Evolutionary conservation across 1,140 invertebrate species (phyloP).

Genomic region (Aphis gossypii): DNA sequence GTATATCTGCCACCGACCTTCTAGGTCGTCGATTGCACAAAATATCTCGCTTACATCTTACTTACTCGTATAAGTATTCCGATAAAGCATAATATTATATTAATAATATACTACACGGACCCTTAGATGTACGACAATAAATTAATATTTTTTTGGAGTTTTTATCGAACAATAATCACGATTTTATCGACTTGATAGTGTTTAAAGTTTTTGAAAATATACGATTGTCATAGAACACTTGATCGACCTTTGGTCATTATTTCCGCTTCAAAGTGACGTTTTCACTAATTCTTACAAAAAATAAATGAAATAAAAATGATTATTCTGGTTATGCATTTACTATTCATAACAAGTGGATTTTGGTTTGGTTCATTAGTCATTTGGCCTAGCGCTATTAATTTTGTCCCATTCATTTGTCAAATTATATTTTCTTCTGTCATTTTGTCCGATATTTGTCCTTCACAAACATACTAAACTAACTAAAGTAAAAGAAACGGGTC

Average conservation of each 20-base stretch:
- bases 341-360: constrained; percentile 48
- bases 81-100: neutral
- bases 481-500: constrained; percentile 13
- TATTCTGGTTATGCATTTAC: constrained; percentile 24
- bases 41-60: neutral
- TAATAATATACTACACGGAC: neutral
- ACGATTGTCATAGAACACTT: neutral
- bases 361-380: constrained; percentile 52
- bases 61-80: neutral
- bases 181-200: neutral
- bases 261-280: constrained; percentile 12
- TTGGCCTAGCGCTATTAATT: constrained; percentile 50
- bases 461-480: neutral
- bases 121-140: neutral
- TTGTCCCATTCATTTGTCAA: constrained; percentile 44
- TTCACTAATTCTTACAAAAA: constrained; percentile 16
- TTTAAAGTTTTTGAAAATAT: neutral
- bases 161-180: neutral
- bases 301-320: constrained; percentile 25
- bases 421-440: constrained; percentile 46
- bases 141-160: neutral
- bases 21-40: neutral
- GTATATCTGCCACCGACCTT: neutral
- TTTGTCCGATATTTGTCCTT: constrained; percentile 43
- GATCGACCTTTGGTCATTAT: constrained; percentile 40